Evolutionary conservation across 2,113 vertebrate genomes (phyloP).

Genomic region (Nymphicus hollandicus): DNA sequence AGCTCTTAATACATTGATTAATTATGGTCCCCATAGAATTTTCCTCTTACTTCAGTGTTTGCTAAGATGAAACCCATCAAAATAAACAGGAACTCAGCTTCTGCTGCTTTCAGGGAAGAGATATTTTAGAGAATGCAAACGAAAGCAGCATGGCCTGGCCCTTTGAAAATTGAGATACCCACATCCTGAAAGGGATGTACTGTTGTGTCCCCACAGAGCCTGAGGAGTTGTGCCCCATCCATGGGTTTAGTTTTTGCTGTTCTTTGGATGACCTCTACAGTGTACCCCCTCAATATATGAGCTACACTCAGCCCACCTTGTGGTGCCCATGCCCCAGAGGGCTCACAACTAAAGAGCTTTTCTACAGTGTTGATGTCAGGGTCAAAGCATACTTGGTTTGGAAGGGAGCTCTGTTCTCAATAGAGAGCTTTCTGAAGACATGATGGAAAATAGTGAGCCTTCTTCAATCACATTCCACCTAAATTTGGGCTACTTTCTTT

Average conservation of each 20-base stretch:
- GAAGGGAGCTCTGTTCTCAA: background rate
- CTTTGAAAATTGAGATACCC: fast-evolving
- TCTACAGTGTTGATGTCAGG: background rate
- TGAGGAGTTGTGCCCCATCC: background rate
- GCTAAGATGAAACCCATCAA: background rate
- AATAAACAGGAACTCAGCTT: background rate
- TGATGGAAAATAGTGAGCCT: background rate
- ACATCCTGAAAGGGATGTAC: background rate
- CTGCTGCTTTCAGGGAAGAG: background rate
- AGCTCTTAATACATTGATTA: background rate
- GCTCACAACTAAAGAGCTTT: background rate
- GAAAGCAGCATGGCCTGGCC: background rate
- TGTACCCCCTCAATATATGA: background rate
- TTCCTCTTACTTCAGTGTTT: background rate
- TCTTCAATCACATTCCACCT: background rate
- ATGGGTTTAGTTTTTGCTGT: background rate
- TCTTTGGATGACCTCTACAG: background rate
- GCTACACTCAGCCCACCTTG: background rate
- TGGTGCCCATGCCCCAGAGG: background rate
- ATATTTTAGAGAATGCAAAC: background rate
- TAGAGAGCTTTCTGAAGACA: background rate
- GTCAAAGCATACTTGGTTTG: background rate
- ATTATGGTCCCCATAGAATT: background rate
- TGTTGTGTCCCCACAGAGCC: background rate
- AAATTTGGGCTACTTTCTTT: background rate